phyloP scores from a whole-genome alignment of 2,113 vertebrate genomes.

The Apaloderma vittatum region DNA sequence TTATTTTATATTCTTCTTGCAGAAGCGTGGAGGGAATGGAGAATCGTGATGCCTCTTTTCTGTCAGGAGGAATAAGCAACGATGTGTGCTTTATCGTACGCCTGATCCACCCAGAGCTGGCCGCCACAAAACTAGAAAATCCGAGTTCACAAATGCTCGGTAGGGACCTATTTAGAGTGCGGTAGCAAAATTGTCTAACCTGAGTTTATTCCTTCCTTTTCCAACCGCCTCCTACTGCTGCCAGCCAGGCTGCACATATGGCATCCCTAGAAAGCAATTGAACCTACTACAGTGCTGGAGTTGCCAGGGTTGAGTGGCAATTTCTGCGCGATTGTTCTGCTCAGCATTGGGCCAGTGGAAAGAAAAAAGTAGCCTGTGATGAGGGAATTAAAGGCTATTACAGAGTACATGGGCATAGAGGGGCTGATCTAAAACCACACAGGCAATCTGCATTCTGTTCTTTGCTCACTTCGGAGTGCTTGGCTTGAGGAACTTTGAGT shows the following conservation, averaged over 20 bases:
- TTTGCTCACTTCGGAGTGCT: conserved; percentile 9
- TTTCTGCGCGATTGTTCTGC: conserved; percentile 64
- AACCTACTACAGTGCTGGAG: background rate
- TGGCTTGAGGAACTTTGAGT: background rate
- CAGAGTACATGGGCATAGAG: background rate
- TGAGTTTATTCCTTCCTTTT: conserved; percentile 11
- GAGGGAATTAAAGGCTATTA: conserved; percentile 61
- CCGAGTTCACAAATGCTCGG: background rate
- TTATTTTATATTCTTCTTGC: background rate
- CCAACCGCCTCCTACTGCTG: background rate
- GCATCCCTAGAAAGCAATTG: conserved; percentile 57
- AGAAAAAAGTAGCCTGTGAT: conserved; percentile 56
- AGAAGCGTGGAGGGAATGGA: background rate
- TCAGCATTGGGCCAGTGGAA: conserved; percentile 14
- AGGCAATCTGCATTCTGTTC: conserved; percentile 26
- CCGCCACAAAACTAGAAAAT: background rate
- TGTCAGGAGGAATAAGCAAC: background rate
- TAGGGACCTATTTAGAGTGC: background rate
- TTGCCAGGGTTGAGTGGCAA: conserved; percentile 59
- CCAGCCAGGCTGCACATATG: conserved; percentile 46
- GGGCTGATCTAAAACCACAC: background rate
- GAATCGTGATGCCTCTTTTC: background rate
- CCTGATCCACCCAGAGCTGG: background rate
- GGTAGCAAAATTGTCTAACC: background rate
- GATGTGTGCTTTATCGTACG: background rate